Conservation (phyloP, 2,888 invertebrate genomes). For the Sesia bembeciformis region DNA sequence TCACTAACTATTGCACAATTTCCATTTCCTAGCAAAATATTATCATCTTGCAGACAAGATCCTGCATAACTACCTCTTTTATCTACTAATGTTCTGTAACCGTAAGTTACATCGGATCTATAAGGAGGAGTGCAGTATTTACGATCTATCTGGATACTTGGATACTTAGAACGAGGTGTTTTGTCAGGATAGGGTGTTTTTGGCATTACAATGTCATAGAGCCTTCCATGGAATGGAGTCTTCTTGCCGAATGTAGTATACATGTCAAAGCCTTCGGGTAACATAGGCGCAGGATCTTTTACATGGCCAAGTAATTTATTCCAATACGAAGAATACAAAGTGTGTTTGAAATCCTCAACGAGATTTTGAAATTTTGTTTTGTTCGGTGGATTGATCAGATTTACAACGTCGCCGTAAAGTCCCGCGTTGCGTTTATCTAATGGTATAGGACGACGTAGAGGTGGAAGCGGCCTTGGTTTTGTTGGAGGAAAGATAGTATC, state of each 20-base stretch:
- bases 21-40: constrained; percentile 38
- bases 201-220: constrained; percentile 57
- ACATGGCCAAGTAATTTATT: constrained; percentile 34
- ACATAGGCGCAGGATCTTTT: constrained; percentile 45
- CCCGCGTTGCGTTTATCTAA: constrained; percentile 40
- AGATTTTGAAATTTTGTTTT: constrained; percentile 50
- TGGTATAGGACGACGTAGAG: constrained; percentile 35
- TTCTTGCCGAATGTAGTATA: constrained; percentile 46
- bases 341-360: constrained; percentile 46
- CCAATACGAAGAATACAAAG: constrained; percentile 52
- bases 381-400: constrained; percentile 36
- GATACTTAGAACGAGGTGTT: constrained; percentile 27
- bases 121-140: constrained; percentile 55
- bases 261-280: constrained; percentile 48
- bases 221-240: constrained; percentile 26
- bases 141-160: constrained; percentile 34
- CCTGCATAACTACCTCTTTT: constrained; percentile 60
- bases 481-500: constrained; percentile 44
- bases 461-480: constrained; percentile 34
- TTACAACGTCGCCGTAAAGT: constrained; percentile 25
- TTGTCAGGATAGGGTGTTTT: constrained; percentile 39
- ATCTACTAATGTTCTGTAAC: constrained; percentile 51
- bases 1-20: constrained; percentile 39
- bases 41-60: constrained; percentile 55
- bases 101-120: constrained; percentile 52